phyloP scores from a whole-genome alignment of 2,113 vertebrate genomes.

The Sander vitreus region DNA sequence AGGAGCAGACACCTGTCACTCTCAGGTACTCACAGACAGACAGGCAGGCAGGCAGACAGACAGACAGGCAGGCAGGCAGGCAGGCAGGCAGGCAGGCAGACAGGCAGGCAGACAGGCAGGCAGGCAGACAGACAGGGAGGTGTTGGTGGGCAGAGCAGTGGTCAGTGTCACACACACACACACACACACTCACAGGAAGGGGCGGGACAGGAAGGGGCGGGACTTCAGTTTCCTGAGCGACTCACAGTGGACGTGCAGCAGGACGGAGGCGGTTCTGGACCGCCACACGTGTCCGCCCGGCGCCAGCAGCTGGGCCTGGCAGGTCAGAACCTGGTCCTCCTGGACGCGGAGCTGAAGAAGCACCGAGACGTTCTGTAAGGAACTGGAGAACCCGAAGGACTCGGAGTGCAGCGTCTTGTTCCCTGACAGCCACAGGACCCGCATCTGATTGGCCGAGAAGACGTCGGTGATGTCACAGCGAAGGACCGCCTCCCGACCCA shows the following conservation, averaged over 20 bases:
- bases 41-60: too few relatives aligned
- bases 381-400: conserved; percentile 14
- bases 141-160: too few relatives aligned
- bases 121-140: too few relatives aligned
- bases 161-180: too few relatives aligned
- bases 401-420: conserved; percentile 15
- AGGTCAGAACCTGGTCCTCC: conserved; percentile 37
- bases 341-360: conserved; percentile 8
- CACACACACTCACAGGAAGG: too few relatives aligned
- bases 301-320: conserved; percentile 49
- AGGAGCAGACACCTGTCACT: neutral
- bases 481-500: conserved; percentile 37
- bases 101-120: too few relatives aligned
- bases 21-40: too few relatives aligned
- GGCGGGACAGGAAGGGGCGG: too few relatives aligned
- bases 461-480: conserved; percentile 49
- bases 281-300: conserved; percentile 24
- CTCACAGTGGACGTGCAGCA: conserved; percentile 67
- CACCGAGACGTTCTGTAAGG: conserved; percentile 51
- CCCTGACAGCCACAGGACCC: conserved; percentile 59
- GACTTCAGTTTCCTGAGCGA: too few relatives aligned
- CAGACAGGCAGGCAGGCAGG: too few relatives aligned
- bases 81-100: too few relatives aligned
- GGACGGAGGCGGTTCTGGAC: conserved; percentile 10
- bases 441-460: conserved; percentile 48